Evolutionary conservation across 1,140 invertebrate species (phyloP), one percentile per base, ranked within the genome.

Genomic region (Drosophila prosaltans): DNA sequence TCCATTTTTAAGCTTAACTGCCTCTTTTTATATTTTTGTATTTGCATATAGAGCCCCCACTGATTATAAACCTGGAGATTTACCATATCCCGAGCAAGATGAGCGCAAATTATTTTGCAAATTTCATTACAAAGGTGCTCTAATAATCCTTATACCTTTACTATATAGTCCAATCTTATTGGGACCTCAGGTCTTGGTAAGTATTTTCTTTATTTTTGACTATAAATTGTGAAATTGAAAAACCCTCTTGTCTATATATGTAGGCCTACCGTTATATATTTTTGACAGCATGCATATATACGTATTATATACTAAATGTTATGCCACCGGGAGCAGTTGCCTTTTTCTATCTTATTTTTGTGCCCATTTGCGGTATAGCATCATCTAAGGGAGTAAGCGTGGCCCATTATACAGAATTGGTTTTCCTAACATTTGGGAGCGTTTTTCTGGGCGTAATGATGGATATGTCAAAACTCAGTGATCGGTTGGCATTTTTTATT

Each of bases 91-190:
- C 7, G 71, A 72, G 40, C 66, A 70, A 21, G 64, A 88, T 45
- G 30, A 81, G 2, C 74, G 83, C 1, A 80, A 54, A 41, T 6
- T 55, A 7, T 89, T 83, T 28, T 89, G 43, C 2, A 72, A 70
- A 43, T 89, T 57, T 21, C 83, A 88, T 55, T 83, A 83, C 9
- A 88, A 89, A 43, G 83, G 83, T 1, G 21, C 65, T 1, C 64
- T 88, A 1, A 28, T 89, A 0, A 0, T 88, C 1, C 0, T 78
- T 0, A 69, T 88, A 54, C 83, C 83, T 0, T 2, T 89, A 1
- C 0, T 69, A 3, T 66, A 77, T 11, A 39, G 6, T 2, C 84
- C 80, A 0, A 66, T 88, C 36, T 65, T 89, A 10, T 5, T 74
- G 0, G 65, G 55, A 5, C 1, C 32, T 2, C 55, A 73, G 1